Percentiles rank a stretch among this genome's conserved stretches.
These are phyloP conservation scores for Hypotaenidia okinawae DNA, from an alignment of 2,797 vertebrate genomes.

Conservation along the genomic window DNA sequence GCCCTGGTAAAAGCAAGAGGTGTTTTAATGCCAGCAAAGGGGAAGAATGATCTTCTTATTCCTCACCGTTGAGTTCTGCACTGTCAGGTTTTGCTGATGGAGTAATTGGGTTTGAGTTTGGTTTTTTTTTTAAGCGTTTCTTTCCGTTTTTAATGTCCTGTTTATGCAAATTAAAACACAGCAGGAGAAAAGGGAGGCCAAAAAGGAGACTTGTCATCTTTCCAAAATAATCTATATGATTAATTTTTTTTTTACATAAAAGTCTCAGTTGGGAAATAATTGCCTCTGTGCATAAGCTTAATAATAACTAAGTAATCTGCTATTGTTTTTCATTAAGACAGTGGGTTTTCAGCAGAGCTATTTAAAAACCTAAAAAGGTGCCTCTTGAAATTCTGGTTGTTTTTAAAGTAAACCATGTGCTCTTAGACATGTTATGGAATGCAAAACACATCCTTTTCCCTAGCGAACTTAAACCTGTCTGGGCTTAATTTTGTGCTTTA, in stretches of 20 bases:
- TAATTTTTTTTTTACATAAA: constrained; percentile 19
- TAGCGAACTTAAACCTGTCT: not conserved
- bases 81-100: constrained; percentile 26
- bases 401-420: not conserved
- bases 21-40: not conserved
- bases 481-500: not conserved
- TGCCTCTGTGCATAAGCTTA: constrained; percentile 13
- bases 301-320: constrained; percentile 5
- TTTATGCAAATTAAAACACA: constrained; percentile 47
- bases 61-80: constrained; percentile 14
- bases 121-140: not conserved
- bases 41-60: not conserved
- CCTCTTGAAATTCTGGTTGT: not conserved
- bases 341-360: not conserved
- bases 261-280: constrained; percentile 36
- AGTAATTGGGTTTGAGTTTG: not conserved
- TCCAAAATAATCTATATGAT: constrained; percentile 34
- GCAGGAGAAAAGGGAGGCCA: not conserved
- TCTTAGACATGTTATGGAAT: not conserved
- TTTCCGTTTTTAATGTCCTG: constrained; percentile 29
- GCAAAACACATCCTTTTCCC: not conserved
- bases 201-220: constrained; percentile 23
- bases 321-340: constrained; percentile 19
- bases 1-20: not conserved
- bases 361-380: not conserved